phyloP scores from a whole-genome alignment of 1,140 invertebrate genomes.

The Asobara japonica region DNA sequence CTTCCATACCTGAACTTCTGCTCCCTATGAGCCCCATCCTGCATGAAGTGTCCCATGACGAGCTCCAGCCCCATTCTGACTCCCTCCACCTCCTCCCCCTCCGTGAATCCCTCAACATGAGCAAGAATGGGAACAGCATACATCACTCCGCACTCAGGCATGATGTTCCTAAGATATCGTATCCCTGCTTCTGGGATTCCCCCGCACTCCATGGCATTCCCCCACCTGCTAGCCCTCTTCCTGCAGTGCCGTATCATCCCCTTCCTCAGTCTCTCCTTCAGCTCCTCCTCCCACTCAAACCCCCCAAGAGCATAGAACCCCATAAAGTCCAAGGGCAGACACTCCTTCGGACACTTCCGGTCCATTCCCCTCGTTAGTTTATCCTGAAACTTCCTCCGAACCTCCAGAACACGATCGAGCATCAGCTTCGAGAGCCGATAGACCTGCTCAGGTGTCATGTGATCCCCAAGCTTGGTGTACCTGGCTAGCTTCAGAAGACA shows the following conservation, averaged over 20 bases:
- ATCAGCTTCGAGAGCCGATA: not conserved
- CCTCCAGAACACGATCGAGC: not conserved
- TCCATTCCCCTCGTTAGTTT: not conserved
- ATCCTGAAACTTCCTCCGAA: not conserved
- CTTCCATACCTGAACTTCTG: not conserved
- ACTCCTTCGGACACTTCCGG: not conserved
- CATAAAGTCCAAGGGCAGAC: not conserved
- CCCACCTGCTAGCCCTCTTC: not conserved
- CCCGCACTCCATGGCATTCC: not conserved
- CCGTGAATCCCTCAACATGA: not conserved
- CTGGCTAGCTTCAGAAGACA: not conserved
- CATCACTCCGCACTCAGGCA: not conserved
- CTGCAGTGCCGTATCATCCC: not conserved
- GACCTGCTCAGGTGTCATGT: not conserved
- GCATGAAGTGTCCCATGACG: not conserved
- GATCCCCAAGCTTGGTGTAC: not conserved
- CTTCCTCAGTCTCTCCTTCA: not conserved
- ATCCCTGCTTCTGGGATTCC: not conserved
- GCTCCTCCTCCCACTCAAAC: not conserved
- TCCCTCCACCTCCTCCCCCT: not conserved
- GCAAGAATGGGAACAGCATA: not conserved
- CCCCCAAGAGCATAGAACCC: not conserved
- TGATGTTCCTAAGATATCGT: not conserved
- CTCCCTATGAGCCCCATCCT: not conserved
- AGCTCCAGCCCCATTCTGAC: not conserved